Conservation (phyloP, 2,797 vertebrate genomes). For the Mionectes olivaceus region DNA sequence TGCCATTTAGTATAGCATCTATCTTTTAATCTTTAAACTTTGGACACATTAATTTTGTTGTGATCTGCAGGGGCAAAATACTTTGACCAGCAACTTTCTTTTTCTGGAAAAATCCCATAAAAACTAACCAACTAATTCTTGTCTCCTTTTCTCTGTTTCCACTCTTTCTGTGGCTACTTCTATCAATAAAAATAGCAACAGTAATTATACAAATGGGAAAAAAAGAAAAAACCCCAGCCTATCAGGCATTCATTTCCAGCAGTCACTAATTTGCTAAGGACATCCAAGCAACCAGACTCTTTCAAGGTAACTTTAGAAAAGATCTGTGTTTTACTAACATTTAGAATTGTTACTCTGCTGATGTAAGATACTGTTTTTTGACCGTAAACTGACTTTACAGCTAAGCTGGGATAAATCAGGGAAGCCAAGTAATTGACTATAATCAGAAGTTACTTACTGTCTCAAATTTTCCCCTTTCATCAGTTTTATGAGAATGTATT, state of each 20-base stretch:
- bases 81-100: neutral
- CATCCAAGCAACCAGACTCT: neutral
- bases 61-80: neutral
- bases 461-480: neutral
- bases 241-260: neutral
- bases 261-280: slow-evolving; percentile 17
- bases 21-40: neutral
- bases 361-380: neutral
- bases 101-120: neutral
- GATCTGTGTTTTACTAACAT: neutral
- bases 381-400: neutral
- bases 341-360: neutral
- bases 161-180: neutral
- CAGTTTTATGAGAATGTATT: neutral
- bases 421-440: neutral
- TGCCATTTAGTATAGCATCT: neutral
- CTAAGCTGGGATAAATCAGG: neutral
- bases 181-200: neutral
- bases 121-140: neutral
- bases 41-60: neutral
- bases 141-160: neutral
- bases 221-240: neutral
- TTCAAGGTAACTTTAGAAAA: neutral
- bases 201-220: neutral
- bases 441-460: neutral